Percentiles rank a stretch among this genome's conserved stretches.
phyloP scores from a whole-genome alignment of 1,140 invertebrate genomes.

The Hydropsyche tenuis region DNA sequence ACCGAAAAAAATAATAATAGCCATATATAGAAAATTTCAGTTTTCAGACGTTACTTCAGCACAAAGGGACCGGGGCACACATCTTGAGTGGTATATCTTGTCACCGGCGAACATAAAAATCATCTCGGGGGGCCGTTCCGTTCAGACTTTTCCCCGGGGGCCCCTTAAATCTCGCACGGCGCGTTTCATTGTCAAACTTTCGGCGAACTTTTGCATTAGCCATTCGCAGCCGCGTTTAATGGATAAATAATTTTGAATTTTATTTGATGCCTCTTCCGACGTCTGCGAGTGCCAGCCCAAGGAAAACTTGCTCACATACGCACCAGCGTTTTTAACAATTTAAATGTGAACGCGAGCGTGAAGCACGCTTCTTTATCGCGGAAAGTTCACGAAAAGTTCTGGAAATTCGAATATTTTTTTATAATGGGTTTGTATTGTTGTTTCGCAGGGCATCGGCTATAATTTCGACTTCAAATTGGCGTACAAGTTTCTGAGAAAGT shows the following conservation, averaged over 20 bases:
- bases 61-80: slow-evolving; percentile 30
- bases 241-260: slow-evolving; percentile 50
- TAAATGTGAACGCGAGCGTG: neutral
- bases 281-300: neutral
- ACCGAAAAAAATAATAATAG: too few species aligned
- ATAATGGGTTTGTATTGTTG: neutral
- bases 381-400: neutral
- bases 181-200: slow-evolving; percentile 45
- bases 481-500: slow-evolving; percentile 79
- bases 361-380: neutral
- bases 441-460: slow-evolving; percentile 71
- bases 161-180: slow-evolving; percentile 35
- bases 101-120: slow-evolving; percentile 45
- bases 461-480: slow-evolving; percentile 84
- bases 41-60: neutral
- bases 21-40: too few species aligned
- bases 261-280: slow-evolving; percentile 33
- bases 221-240: slow-evolving; percentile 40
- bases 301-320: neutral
- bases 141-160: slow-evolving; percentile 12
- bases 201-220: slow-evolving; percentile 49
- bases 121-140: slow-evolving; percentile 40
- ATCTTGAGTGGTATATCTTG: slow-evolving; percentile 44
- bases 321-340: neutral
- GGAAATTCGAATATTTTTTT: neutral